Percentiles rank a stretch among this genome's conserved stretches.
Conservation (phyloP, 1,140 invertebrate species). For the Diorhabda carinulata region DNA sequence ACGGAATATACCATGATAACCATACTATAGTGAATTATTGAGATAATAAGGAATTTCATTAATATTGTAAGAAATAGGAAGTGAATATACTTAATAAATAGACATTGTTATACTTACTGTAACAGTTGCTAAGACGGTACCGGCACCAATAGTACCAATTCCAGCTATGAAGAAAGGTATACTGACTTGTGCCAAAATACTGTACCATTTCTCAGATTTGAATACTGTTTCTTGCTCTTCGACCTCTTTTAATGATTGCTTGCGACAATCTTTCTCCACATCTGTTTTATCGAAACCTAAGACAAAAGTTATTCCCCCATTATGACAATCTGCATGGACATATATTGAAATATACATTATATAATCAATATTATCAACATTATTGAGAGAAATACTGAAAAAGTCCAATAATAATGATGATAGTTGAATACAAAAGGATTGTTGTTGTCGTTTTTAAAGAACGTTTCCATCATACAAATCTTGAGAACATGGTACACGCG, state of each 20-base stretch:
- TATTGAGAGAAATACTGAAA: too few relatives aligned
- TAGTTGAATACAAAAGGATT: too few relatives aligned
- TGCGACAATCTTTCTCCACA: slow-evolving; percentile 6
- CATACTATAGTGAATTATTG: background rate
- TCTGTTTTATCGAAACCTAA: background rate
- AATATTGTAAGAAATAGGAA: background rate
- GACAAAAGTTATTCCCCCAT: background rate
- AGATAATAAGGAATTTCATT: background rate
- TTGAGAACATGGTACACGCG: too few relatives aligned
- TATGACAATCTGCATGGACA: too few relatives aligned
- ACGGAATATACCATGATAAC: background rate
- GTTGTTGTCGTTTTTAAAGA: too few relatives aligned
- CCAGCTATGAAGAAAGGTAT: slow-evolving; percentile 93
- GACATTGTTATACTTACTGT: slow-evolving; percentile 56
- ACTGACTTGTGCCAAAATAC: slow-evolving; percentile 79
- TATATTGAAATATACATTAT: too few relatives aligned
- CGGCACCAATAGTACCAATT: slow-evolving; percentile 89
- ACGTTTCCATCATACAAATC: too few relatives aligned
- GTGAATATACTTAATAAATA: background rate
- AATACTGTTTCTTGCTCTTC: slow-evolving; percentile 14
- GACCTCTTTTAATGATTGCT: slow-evolving; percentile 6
- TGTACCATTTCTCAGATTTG: slow-evolving; percentile 70
- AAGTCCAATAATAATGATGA: too few relatives aligned
- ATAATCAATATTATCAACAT: too few relatives aligned
- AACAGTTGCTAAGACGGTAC: slow-evolving; percentile 77